A percentile compares a stretch with the other conserved stretches of the same genome.
phyloP scores from a whole-genome alignment of 2,888 invertebrate species.

The Glyphotaelius pellucidus region DNA sequence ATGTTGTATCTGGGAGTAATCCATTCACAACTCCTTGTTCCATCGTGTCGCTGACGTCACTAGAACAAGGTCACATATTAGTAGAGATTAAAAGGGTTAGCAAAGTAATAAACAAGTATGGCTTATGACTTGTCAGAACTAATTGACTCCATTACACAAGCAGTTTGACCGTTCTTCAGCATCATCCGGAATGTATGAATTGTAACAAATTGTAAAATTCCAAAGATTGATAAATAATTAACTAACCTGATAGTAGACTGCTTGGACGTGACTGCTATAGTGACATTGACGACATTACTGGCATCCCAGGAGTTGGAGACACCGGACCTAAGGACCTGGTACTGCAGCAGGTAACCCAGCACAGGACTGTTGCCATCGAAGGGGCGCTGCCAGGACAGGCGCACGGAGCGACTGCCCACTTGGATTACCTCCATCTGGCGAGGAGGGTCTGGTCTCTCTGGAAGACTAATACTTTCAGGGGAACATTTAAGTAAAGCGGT shows the following conservation, averaged over 20 bases:
- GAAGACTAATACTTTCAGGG: slow-evolving; percentile 31
- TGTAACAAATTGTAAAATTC: too few species aligned
- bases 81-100: background rate
- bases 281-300: slow-evolving; percentile 78
- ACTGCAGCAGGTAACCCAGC: slow-evolving; percentile 86
- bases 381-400: slow-evolving; percentile 82
- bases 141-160: background rate
- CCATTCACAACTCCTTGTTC: slow-evolving; percentile 68
- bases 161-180: background rate
- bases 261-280: slow-evolving; percentile 71
- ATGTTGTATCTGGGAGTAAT: slow-evolving; percentile 83
- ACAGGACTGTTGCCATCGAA: slow-evolving; percentile 90
- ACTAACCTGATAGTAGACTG: slow-evolving; percentile 41
- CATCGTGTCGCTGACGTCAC: slow-evolving; percentile 55
- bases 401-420: slow-evolving; percentile 81
- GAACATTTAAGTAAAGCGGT: too few species aligned
- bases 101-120: too few species aligned
- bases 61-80: slow-evolving; percentile 22
- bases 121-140: background rate
- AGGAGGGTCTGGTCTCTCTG: slow-evolving; percentile 87
- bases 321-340: slow-evolving; percentile 79
- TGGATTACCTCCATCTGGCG: slow-evolving; percentile 81
- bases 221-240: too few species aligned
- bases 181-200: too few species aligned
- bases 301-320: slow-evolving; percentile 78